Percentiles rank a stretch among this genome's conserved stretches.
These are phyloP conservation scores for Myioborus melanocephalus DNA, from an alignment of 2,797 vertebrate genomes.

Conservation along the genomic window DNA sequence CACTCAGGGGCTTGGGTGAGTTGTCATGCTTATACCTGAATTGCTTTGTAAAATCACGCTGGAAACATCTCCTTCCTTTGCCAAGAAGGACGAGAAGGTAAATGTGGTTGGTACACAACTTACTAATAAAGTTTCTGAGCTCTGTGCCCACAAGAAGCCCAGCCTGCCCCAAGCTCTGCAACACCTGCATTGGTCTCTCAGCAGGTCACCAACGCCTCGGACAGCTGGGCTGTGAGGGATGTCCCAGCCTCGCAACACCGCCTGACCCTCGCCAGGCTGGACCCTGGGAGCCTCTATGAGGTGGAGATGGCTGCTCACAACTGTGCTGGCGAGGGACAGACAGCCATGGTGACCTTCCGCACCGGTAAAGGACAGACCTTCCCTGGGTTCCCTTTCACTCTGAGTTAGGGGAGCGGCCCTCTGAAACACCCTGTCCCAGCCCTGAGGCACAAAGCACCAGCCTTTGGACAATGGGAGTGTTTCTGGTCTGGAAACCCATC, in stretches of 20 bases:
- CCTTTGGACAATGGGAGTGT: not conserved
- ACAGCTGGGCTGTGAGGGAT: slow-evolving; percentile 84
- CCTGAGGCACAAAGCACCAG: not conserved
- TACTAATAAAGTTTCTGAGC: not conserved
- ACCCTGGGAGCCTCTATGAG: slow-evolving; percentile 93
- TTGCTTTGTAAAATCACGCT: not conserved
- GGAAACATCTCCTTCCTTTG: not conserved
- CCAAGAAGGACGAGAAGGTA: not conserved
- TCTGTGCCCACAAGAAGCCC: not conserved
- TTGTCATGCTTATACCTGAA: not conserved
- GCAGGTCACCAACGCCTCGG: slow-evolving; percentile 84
- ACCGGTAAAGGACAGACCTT: slow-evolving; percentile 81
- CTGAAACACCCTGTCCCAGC: not conserved
- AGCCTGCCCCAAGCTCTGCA: not conserved
- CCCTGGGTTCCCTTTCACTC: not conserved
- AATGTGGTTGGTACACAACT: not conserved
- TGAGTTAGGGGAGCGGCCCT: not conserved
- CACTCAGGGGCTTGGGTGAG: not conserved
- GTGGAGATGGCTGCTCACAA: slow-evolving; percentile 95
- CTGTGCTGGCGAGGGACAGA: slow-evolving; percentile 92
- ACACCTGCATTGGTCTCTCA: not conserved
- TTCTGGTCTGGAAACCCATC: not conserved
- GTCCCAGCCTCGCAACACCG: slow-evolving; percentile 87
- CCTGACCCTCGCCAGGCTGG: slow-evolving; percentile 87
- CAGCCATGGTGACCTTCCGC: slow-evolving; percentile 98